Percentiles rank a stretch among this genome's conserved stretches.
phyloP scores from a whole-genome alignment of 2,113 vertebrate species.

The Triplophysa tibetana region DNA sequence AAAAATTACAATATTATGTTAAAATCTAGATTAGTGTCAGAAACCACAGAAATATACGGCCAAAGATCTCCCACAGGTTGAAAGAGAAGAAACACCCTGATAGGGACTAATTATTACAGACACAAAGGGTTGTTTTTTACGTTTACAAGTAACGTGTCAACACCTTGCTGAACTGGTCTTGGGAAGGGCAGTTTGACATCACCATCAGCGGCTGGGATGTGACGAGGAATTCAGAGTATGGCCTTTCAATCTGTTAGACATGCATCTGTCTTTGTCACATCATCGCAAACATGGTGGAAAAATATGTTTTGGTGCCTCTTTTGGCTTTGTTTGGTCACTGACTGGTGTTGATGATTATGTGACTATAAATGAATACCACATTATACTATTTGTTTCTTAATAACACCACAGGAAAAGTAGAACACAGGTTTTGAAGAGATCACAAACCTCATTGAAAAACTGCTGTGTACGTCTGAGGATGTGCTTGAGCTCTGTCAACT shows the following conservation, averaged over 20 bases:
- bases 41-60: background rate
- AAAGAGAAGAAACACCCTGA: slow-evolving; percentile 18
- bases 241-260: slow-evolving; percentile 43
- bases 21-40: slow-evolving; percentile 25
- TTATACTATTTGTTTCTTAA: background rate
- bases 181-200: background rate
- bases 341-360: background rate
- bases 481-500: slow-evolving; percentile 96
- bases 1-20: background rate
- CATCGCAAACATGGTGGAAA: background rate
- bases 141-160: slow-evolving; percentile 15
- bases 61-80: slow-evolving; percentile 14
- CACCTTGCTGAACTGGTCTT: slow-evolving; percentile 32
- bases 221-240: slow-evolving; percentile 31
- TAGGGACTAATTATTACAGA: background rate
- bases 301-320: slow-evolving; percentile 6
- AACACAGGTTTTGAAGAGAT: slow-evolving; percentile 47
- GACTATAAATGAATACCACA: background rate
- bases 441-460: slow-evolving; percentile 97
- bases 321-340: background rate
- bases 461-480: slow-evolving; percentile 98
- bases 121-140: background rate
- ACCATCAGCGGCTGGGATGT: slow-evolving; percentile 13
- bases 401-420: slow-evolving; percentile 7
- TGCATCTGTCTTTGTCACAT: slow-evolving; percentile 34